phyloP scores from a whole-genome alignment of 2,888 invertebrate genomes.

The Capitulum mitella region DNA sequence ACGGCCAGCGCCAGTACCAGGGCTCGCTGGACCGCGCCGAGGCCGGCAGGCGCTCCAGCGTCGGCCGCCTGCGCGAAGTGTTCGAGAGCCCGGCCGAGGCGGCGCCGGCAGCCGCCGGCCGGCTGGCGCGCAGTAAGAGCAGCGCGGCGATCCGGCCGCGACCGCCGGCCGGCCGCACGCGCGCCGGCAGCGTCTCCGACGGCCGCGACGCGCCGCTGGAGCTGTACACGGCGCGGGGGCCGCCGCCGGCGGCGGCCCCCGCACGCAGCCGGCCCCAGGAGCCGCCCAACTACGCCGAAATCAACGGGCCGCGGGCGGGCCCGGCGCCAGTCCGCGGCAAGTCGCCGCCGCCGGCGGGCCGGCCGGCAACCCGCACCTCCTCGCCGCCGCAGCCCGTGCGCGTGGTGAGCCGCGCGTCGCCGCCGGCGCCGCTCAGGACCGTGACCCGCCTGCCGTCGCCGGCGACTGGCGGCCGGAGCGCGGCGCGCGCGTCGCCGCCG shows the following conservation, averaged over 20 bases:
- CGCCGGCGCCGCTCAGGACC: too few relatives aligned
- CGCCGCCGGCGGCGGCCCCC: neutral
- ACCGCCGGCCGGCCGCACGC: neutral
- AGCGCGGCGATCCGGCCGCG: neutral
- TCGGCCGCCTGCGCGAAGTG: slow-evolving; percentile 1
- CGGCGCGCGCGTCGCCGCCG: neutral
- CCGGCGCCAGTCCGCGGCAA: neutral
- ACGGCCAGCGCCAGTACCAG: neutral
- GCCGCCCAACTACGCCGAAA: neutral
- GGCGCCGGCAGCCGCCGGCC: neutral
- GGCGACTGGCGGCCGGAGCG: neutral
- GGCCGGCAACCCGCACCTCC: neutral
- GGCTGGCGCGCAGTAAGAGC: slow-evolving; percentile 16
- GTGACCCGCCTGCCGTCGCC: neutral
- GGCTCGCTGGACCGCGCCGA: slow-evolving; percentile 14
- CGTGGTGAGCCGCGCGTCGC: neutral
- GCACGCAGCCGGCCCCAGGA: neutral
- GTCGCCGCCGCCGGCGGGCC: neutral
- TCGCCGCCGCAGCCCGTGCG: neutral
- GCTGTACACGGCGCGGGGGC: neutral
- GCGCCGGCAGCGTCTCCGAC: neutral
- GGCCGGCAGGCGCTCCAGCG: neutral
- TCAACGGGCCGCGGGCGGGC: neutral
- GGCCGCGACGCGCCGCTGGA: neutral
- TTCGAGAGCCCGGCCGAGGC: slow-evolving; percentile 5